Evolutionary conservation across 2,888 invertebrate genomes (phyloP), one percentile per base, ranked within the genome.

Genomic region (Tridacna gigas): DNA sequence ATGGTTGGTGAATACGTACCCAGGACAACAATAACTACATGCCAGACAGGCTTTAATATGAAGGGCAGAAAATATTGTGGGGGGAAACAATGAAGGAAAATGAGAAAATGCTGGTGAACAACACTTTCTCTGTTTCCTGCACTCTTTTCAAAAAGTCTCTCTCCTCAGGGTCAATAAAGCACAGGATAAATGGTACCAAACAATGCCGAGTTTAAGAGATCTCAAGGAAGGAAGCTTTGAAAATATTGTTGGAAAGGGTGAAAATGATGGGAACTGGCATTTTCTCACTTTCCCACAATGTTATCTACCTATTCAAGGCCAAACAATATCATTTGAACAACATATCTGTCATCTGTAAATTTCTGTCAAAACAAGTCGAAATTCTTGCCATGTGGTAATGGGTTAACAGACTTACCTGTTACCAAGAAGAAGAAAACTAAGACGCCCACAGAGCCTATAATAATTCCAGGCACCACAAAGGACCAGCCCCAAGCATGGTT

Each of bases 391-490:
- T 37, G 37, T 4, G 37, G 37, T 37, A 37, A 37, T 4, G 37
- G 37, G 37, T 37, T 37, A 37, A 37, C 37, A 37, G 37, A 91
- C 94, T 92, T 88, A 95, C 95, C 89, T n/a, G 98, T 97, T 0
- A 97, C 97, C 51, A 99, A 95, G 93, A 98, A 97, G 82, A 98
- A 95, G 95, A 98, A 98, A 74, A 98, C 96, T 0, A 97, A 80
- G 84, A 97, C 96, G 20, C 94, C 94, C 7, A 93, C 48, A 1
- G 73, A 56, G 20, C 78, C 88, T 22, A 98, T 98, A 89, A 98
- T 97, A 73, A 97, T 95, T 25, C 98, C 98, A 11, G 99, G 99
- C 89, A 98, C 97, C 73, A 98, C 97, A 95, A 99, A 99, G 48
- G 98, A 98, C 75, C 97, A 95, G 0, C 98, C 97, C 99, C 99